Base-by-base conservation (phyloP, 2,113 vertebrate genomes). In the Anhinga anhinga region DNA sequence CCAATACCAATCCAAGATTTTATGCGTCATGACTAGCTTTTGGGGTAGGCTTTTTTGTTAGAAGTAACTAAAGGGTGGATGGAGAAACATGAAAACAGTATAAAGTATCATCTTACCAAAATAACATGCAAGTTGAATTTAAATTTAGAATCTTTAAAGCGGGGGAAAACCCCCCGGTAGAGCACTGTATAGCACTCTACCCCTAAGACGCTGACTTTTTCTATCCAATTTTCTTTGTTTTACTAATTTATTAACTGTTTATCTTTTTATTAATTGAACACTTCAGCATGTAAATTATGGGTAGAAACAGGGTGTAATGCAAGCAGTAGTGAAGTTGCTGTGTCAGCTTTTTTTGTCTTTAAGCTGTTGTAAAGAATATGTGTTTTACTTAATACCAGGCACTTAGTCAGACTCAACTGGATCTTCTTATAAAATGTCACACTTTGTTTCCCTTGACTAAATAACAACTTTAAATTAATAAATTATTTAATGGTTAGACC, bases 141-240 rank as follows among this genome's bases (percentile, higher is more conserved):
- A 69, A 63, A 69, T 74, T 65, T 20, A 79, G 14, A 45, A 19
- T 80, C 50, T 61, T 47, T 36, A 74, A 74, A 25, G 12, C n/a
- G 16, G 13, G 11, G 10, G 17, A 18, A 29, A 3, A 7, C 1
- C 2, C 2, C 8, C 7, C 2, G 0, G 32, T 50, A 49, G 6
- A 38, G 15, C 13, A 45, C 10, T 67, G 7, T n/a, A 15, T 61
- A 55, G 18, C 26, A 50, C 14, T 32, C 9, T 63, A 15, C 55
- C 16, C 15, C 42, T 44, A 36, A 49, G 45, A 81, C 40, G 70
- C 9, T 47, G 32, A n/a, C 32, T 38, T 65, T 12, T 47, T 34
- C 32, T 74, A 23, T 47, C 40, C 2, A 2, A 1, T 74, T 59
- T 67, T 50, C 15, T 91, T 49, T 73, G 20, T 44, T 91, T 76